Conservation (phyloP, 2,113 vertebrate species). For the Zosterops hypoxanthus region DNA sequence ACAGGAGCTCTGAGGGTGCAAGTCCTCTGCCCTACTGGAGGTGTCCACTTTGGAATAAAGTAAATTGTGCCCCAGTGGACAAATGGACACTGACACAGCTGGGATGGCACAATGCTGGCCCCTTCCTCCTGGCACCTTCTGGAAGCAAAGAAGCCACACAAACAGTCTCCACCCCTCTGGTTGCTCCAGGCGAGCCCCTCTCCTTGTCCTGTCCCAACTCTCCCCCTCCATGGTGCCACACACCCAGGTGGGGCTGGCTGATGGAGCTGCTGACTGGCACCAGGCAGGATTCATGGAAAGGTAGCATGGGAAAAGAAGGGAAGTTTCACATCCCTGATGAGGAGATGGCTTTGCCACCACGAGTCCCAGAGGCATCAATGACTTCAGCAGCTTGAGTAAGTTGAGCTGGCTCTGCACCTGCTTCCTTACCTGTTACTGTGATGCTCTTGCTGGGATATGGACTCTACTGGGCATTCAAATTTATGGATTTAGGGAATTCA, state of each 20-base stretch:
- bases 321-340: background rate
- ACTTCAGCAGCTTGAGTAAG: background rate
- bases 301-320: background rate
- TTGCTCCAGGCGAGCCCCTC: background rate
- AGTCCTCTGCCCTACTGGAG: background rate
- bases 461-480: background rate
- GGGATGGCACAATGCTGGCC: background rate
- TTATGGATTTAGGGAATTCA: background rate
- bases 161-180: background rate
- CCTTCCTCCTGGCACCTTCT: background rate
- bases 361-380: background rate
- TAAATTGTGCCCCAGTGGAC: background rate
- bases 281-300: background rate
- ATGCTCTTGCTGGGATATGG: background rate
- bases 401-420: background rate
- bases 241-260: fast-evolving
- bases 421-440: background rate
- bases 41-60: background rate
- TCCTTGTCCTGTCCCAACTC: background rate
- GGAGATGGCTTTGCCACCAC: background rate
- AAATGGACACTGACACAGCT: background rate
- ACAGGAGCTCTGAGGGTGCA: background rate
- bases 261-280: background rate
- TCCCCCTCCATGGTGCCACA: background rate
- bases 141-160: background rate